A percentile compares a stretch with the other conserved stretches of the same genome.
Evolutionary conservation across 2,888 invertebrate genomes (phyloP).

Genomic region (Tenthredo amoena): DNA sequence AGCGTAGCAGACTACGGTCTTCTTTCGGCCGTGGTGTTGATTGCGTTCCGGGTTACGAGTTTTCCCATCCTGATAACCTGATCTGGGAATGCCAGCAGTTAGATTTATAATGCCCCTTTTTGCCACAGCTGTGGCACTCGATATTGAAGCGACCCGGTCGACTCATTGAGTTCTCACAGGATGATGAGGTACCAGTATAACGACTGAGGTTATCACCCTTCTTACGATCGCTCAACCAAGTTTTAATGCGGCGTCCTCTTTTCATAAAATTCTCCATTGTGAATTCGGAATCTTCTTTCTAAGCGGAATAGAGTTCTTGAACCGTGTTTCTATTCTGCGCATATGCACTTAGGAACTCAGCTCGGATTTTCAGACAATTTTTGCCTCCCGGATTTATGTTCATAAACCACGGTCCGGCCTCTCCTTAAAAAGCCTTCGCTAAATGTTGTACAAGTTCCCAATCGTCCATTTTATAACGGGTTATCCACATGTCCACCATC

Average conservation of each 20-base stretch:
- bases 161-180: neutral
- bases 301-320: neutral
- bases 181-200: neutral
- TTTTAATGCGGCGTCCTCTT: neutral
- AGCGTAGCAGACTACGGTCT: no score
- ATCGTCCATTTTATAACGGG: neutral
- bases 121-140: neutral
- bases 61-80: no score
- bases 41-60: neutral
- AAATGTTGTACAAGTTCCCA: neutral
- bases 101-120: neutral
- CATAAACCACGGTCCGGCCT: neutral
- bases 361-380: neutral
- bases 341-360: neutral
- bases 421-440: neutral
- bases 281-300: neutral
- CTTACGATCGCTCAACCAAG: neutral
- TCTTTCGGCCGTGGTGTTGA: neutral
- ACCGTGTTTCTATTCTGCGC: neutral
- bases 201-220: neutral
- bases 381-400: neutral
- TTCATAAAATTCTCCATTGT: slow-evolving; percentile 1
- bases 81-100: neutral
- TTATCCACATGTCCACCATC: neutral
- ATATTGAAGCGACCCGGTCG: neutral